phyloP scores from a whole-genome alignment of 2,797 vertebrate species.

The Orientallactaga sibirica region DNA sequence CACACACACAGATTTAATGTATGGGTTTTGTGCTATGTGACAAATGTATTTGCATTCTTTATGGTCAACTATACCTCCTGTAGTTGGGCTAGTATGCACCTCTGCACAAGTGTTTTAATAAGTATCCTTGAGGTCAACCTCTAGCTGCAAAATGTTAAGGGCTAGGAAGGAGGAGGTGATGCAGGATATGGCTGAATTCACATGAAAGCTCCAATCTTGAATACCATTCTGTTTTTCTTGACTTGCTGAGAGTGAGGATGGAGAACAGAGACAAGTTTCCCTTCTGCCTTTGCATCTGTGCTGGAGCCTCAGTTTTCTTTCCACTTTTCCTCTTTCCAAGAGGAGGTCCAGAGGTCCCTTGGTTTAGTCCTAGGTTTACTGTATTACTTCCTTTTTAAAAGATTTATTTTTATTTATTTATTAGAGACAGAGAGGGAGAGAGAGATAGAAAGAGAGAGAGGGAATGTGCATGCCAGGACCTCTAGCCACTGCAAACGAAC shows the following conservation, averaged over 20 bases:
- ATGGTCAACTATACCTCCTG: neutral
- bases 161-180: neutral
- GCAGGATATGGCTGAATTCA: neutral
- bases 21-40: constrained; percentile 22
- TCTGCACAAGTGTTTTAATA: neutral
- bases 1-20: neutral
- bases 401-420: no score
- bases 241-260: neutral
- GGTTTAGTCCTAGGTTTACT: neutral
- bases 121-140: neutral
- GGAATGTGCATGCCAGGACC: no score
- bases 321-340: constrained; percentile 3
- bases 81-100: neutral
- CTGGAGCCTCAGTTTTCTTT: constrained; percentile 64
- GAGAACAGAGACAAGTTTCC: constrained; percentile 20
- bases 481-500: no score
- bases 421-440: no score
- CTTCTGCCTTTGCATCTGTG: constrained; percentile 73
- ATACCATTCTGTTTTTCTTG: neutral
- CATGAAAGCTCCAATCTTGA: neutral
- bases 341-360: neutral
- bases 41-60: neutral
- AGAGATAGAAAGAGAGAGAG: no score
- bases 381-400: no score
- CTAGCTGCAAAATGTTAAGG: neutral